Conservation (phyloP, 2,888 invertebrate species). For the Venustoraphidia nigricollis region DNA sequence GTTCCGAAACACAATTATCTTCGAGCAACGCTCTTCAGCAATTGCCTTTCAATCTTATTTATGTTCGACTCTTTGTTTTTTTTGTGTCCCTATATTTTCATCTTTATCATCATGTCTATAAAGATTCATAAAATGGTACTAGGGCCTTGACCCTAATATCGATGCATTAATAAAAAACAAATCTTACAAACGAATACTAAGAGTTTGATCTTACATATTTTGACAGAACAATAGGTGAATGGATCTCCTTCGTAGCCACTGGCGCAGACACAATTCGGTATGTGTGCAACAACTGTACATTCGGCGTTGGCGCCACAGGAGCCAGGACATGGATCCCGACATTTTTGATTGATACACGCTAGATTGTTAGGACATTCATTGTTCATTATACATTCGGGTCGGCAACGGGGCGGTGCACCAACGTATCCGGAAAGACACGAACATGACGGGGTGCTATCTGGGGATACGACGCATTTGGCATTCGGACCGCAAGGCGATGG, state of each 20-base stretch:
- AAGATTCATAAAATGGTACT: no score
- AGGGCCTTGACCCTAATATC: slow-evolving; percentile 19
- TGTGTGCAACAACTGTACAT: slow-evolving; percentile 59
- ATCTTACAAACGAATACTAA: not conserved
- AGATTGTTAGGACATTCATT: slow-evolving; percentile 52
- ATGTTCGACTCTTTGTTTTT: no score
- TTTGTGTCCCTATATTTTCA: no score
- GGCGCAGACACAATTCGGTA: slow-evolving; percentile 57
- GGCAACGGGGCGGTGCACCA: slow-evolving; percentile 52
- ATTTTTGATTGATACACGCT: slow-evolving; percentile 55
- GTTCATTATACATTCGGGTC: slow-evolving; percentile 60
- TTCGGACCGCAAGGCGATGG: slow-evolving; percentile 55
- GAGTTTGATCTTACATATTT: slow-evolving; percentile 33
- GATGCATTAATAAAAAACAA: not conserved
- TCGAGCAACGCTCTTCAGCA: no score
- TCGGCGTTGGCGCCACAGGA: slow-evolving; percentile 56
- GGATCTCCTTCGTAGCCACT: slow-evolving; percentile 52
- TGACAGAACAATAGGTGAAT: slow-evolving; percentile 39
- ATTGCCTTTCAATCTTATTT: no score
- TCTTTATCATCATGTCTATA: no score
- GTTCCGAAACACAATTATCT: no score
- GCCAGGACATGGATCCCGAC: slow-evolving; percentile 58
- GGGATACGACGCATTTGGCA: slow-evolving; percentile 35
- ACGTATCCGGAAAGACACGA: slow-evolving; percentile 55
- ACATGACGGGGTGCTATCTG: slow-evolving; percentile 44